Base-by-base conservation (phyloP, 2,113 vertebrate species). In the Copsychus sechellarum region DNA sequence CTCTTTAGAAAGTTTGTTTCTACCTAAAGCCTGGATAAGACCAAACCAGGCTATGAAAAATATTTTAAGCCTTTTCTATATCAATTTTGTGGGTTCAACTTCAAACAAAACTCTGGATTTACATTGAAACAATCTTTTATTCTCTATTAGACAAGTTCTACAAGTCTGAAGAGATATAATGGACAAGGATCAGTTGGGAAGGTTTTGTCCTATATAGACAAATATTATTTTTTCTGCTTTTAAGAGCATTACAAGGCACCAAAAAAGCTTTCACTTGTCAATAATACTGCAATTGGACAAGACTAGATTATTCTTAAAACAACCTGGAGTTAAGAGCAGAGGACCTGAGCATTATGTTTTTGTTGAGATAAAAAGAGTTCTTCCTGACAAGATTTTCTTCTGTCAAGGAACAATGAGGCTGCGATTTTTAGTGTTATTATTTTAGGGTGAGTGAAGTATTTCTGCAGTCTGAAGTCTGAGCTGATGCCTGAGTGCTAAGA, bases 331-430 rank as follows among this genome's bases (percentile, higher is more conserved):
- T 92, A 92, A 67, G 43, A 89, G 51, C 51, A 78, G 36, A 19
- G 22, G 26, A 90, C 47, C 24, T 74, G 76, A 40, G 53, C 20
- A 4, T 14, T 72, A 24, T 43, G 24, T 5, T 79, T 84, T 65
- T 69, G 50, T 67, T 80, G 73, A 80, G 62, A 87, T 69, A 61
- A 73, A 48, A 77, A 34, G 34, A 50, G 4, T 45, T 82, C 31
- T 86, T 81, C 45, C 54, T 83, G 62, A 64, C 22, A 83, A 45
- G 67, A 77, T 88, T 93, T 91, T 92, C 77, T 91, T 82, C 73
- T 87, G n/a, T 65, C 53, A 87, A 76, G 45, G 26, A 76, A 74
- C 57, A 76, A 56, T 11, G 45, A 69, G n/a, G n/a, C 85, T 80
- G n/a, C 64, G 91, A 76, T 48, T 90, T 54, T n/a, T 81, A 38